Evolutionary conservation across 1,140 invertebrate species (phyloP), one percentile per base, ranked within the genome.

Genomic region (Drosophila neocordata): DNA sequence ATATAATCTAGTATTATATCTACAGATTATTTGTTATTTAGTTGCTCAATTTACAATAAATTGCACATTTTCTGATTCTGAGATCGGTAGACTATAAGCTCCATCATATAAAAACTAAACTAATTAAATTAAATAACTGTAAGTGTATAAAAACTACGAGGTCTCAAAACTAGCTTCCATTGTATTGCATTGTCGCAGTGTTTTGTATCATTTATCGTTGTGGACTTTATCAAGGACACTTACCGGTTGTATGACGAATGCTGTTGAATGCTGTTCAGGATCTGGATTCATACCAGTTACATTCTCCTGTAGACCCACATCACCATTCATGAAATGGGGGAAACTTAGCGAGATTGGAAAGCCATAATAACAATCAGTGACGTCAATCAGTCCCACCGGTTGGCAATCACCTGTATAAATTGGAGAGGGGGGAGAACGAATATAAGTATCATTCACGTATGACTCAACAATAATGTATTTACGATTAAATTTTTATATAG

Each of bases 311-410:
- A 97, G 92, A 0, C 92, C 89, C 2, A 94, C 93, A 76, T 96
- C 95, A 2, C 94, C 94, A 65, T 96, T 93, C 81, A 95, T 95
- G 91, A 98, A 98, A 91, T 98, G 97, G 2, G 97, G 97, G 83
- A 96, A 96, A n/a, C 97, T 97, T 0, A 97, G 90, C 0, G 96
- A 95, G 38, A 97, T 96, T 0, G 96, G 96, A 87, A 97, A 97
- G 3, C 96, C 96, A 77, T 97, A 97, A 88, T 96, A 97, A 77
- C 96, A 97, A 66, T 95, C 94, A 0, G 94, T 95, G 9, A 97
- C 96, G 77, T 97, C 96, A 4, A 96, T 93, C 1, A 97, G 79
- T 2, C 96, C 96, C 22, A 93, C 83, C n/a, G 94, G 93, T 15
- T 96, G 92, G 83, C 96, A 96, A 58, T 93, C 92, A 55, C 94